Percentiles rank a stretch among this genome's conserved stretches.
phyloP scores from a whole-genome alignment of 2,113 vertebrate genomes.

The Leiothrix lutea region DNA sequence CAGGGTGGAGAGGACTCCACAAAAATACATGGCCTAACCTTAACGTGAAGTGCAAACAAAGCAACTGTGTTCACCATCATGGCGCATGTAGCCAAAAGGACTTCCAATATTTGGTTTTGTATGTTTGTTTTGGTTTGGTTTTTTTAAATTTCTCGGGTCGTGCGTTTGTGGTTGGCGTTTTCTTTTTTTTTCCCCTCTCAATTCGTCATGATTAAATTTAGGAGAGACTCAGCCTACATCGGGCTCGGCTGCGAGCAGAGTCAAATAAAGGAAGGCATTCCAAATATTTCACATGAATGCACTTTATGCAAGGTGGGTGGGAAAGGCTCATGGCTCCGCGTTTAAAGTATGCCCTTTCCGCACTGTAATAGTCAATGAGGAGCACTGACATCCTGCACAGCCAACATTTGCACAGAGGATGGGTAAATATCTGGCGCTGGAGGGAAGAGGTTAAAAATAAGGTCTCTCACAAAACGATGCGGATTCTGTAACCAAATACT shows the following conservation, averaged over 20 bases:
- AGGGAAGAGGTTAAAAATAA: conserved; percentile 48
- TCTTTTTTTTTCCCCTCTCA: neutral
- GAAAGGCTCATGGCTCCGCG: neutral
- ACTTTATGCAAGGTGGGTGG: conserved; percentile 51
- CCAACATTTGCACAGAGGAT: neutral
- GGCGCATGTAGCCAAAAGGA: neutral
- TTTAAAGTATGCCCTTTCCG: neutral
- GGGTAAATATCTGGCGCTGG: neutral
- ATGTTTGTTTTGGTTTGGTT: neutral
- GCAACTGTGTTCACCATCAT: conserved; percentile 16
- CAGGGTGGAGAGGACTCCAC: neutral
- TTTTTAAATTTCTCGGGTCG: neutral
- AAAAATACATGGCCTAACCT: neutral
- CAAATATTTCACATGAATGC: conserved; percentile 63
- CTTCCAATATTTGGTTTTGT: neutral
- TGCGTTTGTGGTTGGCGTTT: neutral
- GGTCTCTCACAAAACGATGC: neutral
- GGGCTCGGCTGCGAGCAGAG: neutral
- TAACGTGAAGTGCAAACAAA: conserved; percentile 23
- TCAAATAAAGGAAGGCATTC: conserved; percentile 44
- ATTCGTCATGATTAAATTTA: neutral
- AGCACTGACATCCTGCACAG: neutral
- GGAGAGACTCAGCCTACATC: neutral
- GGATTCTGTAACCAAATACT: conserved; percentile 12
- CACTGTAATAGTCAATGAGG: neutral